Base-by-base conservation (phyloP, 1,140 invertebrate genomes). In the Pantala flavescens region DNA sequence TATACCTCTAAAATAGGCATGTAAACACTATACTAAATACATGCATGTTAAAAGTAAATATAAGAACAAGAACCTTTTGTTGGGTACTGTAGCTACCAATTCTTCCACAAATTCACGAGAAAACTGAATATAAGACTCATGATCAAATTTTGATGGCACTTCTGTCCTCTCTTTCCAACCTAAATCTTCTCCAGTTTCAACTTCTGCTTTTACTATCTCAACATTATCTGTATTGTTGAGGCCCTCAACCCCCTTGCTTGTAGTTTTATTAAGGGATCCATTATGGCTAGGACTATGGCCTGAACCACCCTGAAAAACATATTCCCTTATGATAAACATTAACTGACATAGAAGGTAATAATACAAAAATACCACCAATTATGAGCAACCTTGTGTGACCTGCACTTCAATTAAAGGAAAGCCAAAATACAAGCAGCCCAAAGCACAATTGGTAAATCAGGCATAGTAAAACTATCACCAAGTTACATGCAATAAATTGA, bases 41-140 rank as follows among this genome's bases (percentile, higher is more conserved):
- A 63, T 19, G 49, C 49, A 63, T 19, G n/a, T 19, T 63, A 63
- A 21, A 63, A 63, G 2, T 19, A 63, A 63, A 63, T 16, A 12
- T 1, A 63, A 19, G 12, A 16, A 63, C 14, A 63, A 63, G 12
- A 63, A 76, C 75, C 70, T 74, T 72, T 76, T 71, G 16, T n/a
- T 55, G 7, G 73, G 75, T 19, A 74, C 43, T 23, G 19, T 76
- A 14, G 74, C 73, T 9, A 76, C 75, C 19, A 76, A 24, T 72
- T 76, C 73, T 23, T 72, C 75, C 12, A 76, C 75, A 24, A 76
- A 74, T 23, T 76, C 75, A 2, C 75, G 73, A 36, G 75, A 70
- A 71, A 74, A 76, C 73, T 76, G 42, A 16, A 76, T 73, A 74
- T 76, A 24, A 3, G 75, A 43, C 71, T 76, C 75, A 73, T 76